phyloP scores from a whole-genome alignment of 2,797 vertebrate genomes.

The Coluber constrictor region DNA sequence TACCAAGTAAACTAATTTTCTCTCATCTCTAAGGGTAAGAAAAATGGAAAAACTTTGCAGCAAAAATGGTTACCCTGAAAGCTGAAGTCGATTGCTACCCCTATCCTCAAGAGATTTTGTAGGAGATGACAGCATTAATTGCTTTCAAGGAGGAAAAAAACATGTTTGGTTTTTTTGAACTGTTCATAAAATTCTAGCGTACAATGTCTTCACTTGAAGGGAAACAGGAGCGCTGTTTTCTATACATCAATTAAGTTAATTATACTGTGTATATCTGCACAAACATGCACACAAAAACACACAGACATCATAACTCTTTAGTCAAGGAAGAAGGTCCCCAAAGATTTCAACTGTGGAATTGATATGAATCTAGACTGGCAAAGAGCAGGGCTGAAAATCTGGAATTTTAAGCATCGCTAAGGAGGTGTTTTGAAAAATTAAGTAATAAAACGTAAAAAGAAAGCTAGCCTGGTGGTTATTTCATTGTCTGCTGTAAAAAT shows the following conservation, averaged over 20 bases:
- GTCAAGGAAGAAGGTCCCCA: neutral
- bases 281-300: neutral
- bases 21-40: neutral
- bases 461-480: neutral
- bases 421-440: neutral
- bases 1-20: neutral
- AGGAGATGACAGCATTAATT: neutral
- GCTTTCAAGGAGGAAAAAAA: neutral
- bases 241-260: neutral
- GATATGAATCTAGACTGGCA: neutral
- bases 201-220: neutral
- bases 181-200: neutral
- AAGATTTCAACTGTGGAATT: neutral
- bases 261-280: neutral
- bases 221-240: neutral
- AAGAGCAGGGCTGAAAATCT: neutral
- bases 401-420: slow-evolving; percentile 19
- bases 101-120: neutral
- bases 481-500: neutral
- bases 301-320: neutral
- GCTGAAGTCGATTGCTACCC: neutral
- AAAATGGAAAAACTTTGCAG: neutral
- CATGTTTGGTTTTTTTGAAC: neutral
- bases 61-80: neutral
- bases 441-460: slow-evolving; percentile 9